Percentiles rank a stretch among this genome's conserved stretches.
These are phyloP conservation scores for Epinotia demarniana DNA, from an alignment of 2,888 invertebrate species.

Conservation along the genomic window DNA sequence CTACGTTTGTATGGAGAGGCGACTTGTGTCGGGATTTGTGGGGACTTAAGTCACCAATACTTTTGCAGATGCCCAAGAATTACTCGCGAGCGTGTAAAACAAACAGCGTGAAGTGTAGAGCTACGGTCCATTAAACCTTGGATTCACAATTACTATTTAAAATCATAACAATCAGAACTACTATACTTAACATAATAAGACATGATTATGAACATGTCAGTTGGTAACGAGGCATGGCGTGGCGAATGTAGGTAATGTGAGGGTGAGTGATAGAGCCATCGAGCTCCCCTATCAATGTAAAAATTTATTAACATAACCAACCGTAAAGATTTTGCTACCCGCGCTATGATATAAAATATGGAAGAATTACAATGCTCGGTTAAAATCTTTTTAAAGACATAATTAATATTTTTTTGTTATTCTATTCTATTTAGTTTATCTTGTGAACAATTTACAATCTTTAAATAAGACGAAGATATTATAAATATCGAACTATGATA, in stretches of 20 bases:
- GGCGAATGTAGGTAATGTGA: slow-evolving; percentile 56
- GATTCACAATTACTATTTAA: slow-evolving; percentile 7
- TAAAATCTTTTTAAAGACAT: neutral
- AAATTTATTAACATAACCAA: slow-evolving; percentile 33
- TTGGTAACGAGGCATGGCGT: slow-evolving; percentile 64
- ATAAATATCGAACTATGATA: too few species aligned
- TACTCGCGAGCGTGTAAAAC: neutral
- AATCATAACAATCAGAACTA: slow-evolving; percentile 7
- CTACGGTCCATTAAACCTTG: neutral
- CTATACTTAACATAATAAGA: slow-evolving; percentile 18
- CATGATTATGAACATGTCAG: slow-evolving; percentile 47
- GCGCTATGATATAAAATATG: neutral
- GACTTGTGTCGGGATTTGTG: too few species aligned
- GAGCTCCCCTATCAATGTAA: slow-evolving; percentile 47
- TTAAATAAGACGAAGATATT: too few species aligned
- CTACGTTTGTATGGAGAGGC: too few species aligned
- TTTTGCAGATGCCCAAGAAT: neutral
- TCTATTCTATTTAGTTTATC: too few species aligned
- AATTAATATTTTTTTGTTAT: neutral
- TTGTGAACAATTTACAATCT: neutral
- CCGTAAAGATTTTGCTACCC: slow-evolving; percentile 15
- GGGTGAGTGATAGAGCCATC: slow-evolving; percentile 67
- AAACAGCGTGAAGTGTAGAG: neutral
- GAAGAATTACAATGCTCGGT: neutral
- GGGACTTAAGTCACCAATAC: neutral